Evolutionary conservation across 2,797 vertebrate genomes (phyloP).

Genomic region (Psittacula derbiana): DNA sequence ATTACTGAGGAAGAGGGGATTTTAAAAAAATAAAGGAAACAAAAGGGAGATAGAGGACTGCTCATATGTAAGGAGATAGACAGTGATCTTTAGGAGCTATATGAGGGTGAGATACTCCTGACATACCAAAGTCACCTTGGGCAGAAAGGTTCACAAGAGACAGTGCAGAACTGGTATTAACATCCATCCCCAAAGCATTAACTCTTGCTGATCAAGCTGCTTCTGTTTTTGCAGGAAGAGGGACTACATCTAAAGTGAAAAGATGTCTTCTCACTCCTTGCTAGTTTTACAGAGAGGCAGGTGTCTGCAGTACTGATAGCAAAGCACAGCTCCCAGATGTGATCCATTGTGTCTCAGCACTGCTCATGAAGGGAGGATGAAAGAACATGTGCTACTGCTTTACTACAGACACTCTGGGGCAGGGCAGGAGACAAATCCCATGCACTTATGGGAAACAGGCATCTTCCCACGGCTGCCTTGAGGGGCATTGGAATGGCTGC

Average conservation of each 20-base stretch:
- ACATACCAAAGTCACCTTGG: not conserved
- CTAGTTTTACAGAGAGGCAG: not conserved
- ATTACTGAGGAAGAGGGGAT: not conserved
- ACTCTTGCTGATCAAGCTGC: not conserved
- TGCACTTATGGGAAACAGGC: accelerated
- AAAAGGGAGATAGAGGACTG: not conserved
- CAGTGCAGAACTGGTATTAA: not conserved
- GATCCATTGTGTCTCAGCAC: not conserved
- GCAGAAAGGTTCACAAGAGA: not conserved
- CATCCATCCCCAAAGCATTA: not conserved
- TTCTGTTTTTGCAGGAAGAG: not conserved
- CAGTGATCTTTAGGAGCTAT: not conserved
- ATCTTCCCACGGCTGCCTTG: not conserved
- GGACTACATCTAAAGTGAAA: not conserved
- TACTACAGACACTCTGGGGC: not conserved
- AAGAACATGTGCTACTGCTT: not conserved
- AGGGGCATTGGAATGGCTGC: not conserved
- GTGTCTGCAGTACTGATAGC: not conserved
- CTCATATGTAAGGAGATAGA: not conserved
- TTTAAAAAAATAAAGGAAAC: not conserved
- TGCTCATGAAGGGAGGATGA: not conserved
- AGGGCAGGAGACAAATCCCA: not conserved
- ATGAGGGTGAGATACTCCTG: not conserved
- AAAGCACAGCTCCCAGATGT: not conserved
- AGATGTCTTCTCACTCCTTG: not conserved